Conservation (phyloP, 1,140 invertebrate species). For the Camponotus vicinus region DNA sequence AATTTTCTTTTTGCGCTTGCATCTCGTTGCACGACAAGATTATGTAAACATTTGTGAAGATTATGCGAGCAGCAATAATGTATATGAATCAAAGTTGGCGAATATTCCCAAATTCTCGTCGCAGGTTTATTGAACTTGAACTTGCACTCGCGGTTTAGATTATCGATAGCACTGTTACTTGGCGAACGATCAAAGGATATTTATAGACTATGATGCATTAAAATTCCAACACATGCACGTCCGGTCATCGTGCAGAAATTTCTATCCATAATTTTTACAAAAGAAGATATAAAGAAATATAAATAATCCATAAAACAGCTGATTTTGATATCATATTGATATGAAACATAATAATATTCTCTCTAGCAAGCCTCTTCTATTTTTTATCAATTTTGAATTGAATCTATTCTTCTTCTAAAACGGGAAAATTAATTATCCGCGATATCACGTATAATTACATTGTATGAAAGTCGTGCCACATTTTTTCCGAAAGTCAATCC, state of each 20-base stretch:
- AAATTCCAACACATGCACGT: no score
- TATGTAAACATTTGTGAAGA: background rate
- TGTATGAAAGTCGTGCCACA: background rate
- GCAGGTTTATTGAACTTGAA: slow-evolving; percentile 80
- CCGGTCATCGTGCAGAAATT: background rate
- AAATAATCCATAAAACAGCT: background rate
- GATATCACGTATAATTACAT: background rate
- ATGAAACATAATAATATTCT: background rate
- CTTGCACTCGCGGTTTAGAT: slow-evolving; percentile 49
- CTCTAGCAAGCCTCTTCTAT: background rate
- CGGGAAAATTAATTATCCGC: background rate
- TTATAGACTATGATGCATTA: slow-evolving; percentile 32
- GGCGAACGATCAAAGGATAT: slow-evolving; percentile 71
- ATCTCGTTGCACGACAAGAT: background rate
- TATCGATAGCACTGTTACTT: slow-evolving; percentile 51
- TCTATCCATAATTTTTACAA: background rate
- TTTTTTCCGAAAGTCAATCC: slow-evolving; percentile 22
- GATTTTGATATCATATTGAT: background rate
- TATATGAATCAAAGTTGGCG: background rate
- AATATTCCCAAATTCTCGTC: slow-evolving; percentile 11
- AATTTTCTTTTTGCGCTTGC: background rate
- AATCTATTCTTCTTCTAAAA: background rate
- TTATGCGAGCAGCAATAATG: background rate
- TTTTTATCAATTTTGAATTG: background rate
- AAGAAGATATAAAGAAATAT: background rate